These are phyloP conservation scores for Caerostris extrusa DNA, from an alignment of 1,140 invertebrate genomes.

Conservation along the genomic window DNA sequence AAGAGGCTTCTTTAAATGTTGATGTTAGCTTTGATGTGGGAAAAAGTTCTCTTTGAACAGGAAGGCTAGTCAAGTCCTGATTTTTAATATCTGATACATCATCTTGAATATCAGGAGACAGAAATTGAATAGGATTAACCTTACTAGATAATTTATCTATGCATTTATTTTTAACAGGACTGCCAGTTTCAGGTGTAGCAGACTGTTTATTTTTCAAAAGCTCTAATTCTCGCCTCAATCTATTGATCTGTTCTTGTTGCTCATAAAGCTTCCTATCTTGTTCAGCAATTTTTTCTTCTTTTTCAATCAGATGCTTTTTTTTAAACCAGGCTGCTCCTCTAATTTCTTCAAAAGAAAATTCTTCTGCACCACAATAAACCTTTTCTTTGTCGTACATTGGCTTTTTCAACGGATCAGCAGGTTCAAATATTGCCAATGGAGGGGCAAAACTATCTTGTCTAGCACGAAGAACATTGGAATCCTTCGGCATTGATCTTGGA, in stretches of 20 bases:
- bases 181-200: no score
- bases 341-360: constrained; percentile 85
- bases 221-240: neutral
- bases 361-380: constrained; percentile 83
- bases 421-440: constrained; percentile 80
- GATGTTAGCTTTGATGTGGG: neutral
- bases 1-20: constrained; percentile 43
- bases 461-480: constrained; percentile 56
- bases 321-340: constrained; percentile 81
- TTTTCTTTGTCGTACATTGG: constrained; percentile 83
- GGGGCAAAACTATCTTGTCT: constrained; percentile 66
- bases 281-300: neutral
- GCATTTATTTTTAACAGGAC: neutral
- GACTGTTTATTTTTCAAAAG: constrained; percentile 37
- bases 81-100: neutral
- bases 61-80: neutral
- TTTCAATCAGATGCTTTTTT: constrained; percentile 63
- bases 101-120: neutral
- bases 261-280: neutral
- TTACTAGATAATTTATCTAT: neutral
- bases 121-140: neutral
- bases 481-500: constrained; percentile 33
- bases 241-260: constrained; percentile 3
- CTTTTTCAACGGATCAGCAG: constrained; percentile 80
- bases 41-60: neutral